Evolutionary conservation across 1,140 invertebrate species (phyloP).

Genomic region (Lerema accius): DNA sequence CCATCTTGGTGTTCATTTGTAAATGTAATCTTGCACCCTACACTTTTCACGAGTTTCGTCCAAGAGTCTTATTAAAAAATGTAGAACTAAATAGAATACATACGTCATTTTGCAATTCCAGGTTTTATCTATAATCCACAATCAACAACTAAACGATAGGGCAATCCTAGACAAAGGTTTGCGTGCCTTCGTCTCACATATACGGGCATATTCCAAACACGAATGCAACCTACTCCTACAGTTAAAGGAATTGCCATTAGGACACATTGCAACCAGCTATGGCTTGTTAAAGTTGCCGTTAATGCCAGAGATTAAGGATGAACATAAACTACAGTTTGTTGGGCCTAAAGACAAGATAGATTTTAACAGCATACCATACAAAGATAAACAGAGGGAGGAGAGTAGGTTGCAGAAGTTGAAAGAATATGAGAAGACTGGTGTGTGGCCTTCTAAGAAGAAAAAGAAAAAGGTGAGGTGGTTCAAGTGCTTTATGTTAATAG

Average conservation of each 20-base stretch:
- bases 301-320: slow-evolving; percentile 96
- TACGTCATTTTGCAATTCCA: slow-evolving; percentile 41
- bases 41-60: too few relatives aligned
- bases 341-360: slow-evolving; percentile 86
- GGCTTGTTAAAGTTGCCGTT: slow-evolving; percentile 94
- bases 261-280: slow-evolving; percentile 93
- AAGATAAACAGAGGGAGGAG: slow-evolving; percentile 91
- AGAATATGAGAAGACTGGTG: slow-evolving; percentile 88
- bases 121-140: slow-evolving; percentile 81
- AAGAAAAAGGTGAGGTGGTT: slow-evolving; percentile 80
- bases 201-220: slow-evolving; percentile 97
- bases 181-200: slow-evolving; percentile 97
- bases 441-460: slow-evolving; percentile 88
- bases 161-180: slow-evolving; percentile 94
- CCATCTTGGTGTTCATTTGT: too few relatives aligned
- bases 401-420: slow-evolving; percentile 88
- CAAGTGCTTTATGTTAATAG: background rate
- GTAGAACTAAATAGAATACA: too few relatives aligned
- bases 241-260: slow-evolving; percentile 95
- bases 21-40: too few relatives aligned
- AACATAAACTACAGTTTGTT: slow-evolving; percentile 86
- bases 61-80: too few relatives aligned
- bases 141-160: slow-evolving; percentile 87
- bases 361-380: slow-evolving; percentile 90
- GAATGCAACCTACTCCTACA: slow-evolving; percentile 96